These are phyloP conservation scores for Astyanax mexicanus DNA, from an alignment of 2,797 vertebrate species.

Conservation along the genomic window DNA sequence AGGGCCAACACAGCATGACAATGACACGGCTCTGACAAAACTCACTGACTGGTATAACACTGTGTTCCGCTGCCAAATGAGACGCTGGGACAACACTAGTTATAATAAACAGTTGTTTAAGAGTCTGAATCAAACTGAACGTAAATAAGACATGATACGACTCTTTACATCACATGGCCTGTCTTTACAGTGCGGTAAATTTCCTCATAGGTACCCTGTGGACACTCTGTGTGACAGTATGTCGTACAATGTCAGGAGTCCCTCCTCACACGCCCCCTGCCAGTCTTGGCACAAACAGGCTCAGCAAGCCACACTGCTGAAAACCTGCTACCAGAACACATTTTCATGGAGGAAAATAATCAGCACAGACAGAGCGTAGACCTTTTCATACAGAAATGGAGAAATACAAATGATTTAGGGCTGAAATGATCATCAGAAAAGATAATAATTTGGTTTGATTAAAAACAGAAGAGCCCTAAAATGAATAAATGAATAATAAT, in stretches of 20 bases:
- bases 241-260: too few relatives aligned
- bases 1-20: slow-evolving; percentile 21
- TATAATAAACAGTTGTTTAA: slow-evolving; percentile 38
- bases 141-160: slow-evolving; percentile 27
- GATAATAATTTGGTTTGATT: too few relatives aligned
- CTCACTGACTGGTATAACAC: slow-evolving; percentile 20
- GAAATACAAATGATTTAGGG: neutral
- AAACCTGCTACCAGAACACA: neutral
- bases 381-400: neutral
- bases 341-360: neutral
- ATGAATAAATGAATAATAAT: too few relatives aligned
- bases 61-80: slow-evolving; percentile 27
- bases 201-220: neutral
- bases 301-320: neutral
- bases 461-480: too few relatives aligned
- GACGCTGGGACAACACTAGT: slow-evolving; percentile 22
- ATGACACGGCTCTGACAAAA: slow-evolving; percentile 20
- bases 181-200: neutral
- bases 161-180: slow-evolving; percentile 3
- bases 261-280: neutral
- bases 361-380: neutral
- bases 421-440: neutral
- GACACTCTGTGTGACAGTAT: neutral
- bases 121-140: slow-evolving; percentile 52
- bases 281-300: neutral